Evolutionary conservation across 1,140 invertebrate species (phyloP).

Genomic region (Yoshiicerus persimilis): DNA sequence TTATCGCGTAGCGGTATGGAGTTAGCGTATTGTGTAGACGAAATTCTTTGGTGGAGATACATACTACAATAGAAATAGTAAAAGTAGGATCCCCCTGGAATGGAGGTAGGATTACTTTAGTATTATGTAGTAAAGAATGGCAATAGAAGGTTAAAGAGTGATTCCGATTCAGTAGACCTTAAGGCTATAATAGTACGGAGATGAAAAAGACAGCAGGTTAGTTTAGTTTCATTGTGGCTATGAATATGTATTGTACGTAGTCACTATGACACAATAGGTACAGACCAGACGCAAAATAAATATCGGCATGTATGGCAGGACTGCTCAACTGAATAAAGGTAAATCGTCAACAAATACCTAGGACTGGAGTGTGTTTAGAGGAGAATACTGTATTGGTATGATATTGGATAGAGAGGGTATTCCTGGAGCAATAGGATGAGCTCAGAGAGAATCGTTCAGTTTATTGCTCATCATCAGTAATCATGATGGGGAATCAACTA

Average conservation of each 20-base stretch:
- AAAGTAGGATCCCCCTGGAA: background rate
- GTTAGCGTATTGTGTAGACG: background rate
- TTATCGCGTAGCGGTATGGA: background rate
- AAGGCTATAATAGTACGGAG: background rate
- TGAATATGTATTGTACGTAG: background rate
- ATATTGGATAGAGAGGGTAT: background rate
- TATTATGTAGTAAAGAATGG: conserved; percentile 5
- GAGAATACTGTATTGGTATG: background rate
- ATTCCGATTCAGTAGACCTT: conserved; percentile 17
- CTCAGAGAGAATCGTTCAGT: conserved; percentile 4
- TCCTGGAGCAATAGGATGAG: background rate
- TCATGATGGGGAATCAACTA: conserved; percentile 38
- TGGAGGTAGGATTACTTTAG: background rate
- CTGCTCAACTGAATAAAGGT: conserved; percentile 33
- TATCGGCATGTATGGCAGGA: conserved; percentile 1
- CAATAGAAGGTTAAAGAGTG: conserved; percentile 17
- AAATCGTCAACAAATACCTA: conserved; percentile 21
- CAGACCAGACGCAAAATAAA: background rate
- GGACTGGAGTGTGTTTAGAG: background rate
- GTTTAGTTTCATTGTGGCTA: background rate
- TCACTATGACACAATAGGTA: background rate
- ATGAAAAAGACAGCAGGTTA: conserved; percentile 13
- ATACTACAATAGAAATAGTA: background rate
- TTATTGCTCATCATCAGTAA: conserved; percentile 45
- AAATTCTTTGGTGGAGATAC: background rate